Conservation (phyloP, 2,888 invertebrate genomes). For the Papilio gigon region DNA sequence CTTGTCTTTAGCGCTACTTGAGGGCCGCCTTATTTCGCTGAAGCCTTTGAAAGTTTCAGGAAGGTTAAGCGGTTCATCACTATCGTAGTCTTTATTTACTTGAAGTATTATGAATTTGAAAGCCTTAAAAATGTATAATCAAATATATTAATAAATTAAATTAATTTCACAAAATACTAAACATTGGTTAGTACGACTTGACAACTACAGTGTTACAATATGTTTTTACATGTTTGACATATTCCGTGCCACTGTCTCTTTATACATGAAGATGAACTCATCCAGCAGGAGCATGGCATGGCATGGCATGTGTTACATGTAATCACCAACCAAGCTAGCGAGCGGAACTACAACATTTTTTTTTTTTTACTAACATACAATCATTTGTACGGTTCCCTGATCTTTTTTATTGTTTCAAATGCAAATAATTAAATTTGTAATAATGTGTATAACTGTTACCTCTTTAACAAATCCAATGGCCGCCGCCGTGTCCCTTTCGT, state of each 20-base stretch:
- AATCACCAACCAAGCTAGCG: too few species aligned
- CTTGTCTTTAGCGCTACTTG: constrained; percentile 58
- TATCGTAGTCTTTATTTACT: constrained; percentile 78
- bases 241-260: too few species aligned
- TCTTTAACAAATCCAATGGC: constrained; percentile 80
- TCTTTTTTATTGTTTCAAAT: too few species aligned
- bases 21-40: constrained; percentile 66
- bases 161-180: not conserved
- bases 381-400: too few species aligned
- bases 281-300: too few species aligned
- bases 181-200: not conserved
- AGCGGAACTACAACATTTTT: too few species aligned
- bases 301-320: too few species aligned
- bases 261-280: too few species aligned
- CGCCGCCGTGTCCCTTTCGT: constrained; percentile 82
- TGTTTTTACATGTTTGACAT: not conserved
- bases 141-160: not conserved
- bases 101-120: constrained; percentile 78
- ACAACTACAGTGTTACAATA: too few species aligned
- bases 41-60: constrained; percentile 78
- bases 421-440: too few species aligned
- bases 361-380: too few species aligned
- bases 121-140: constrained; percentile 56
- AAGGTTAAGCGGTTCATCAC: constrained; percentile 70
- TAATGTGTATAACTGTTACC: too few species aligned